phyloP scores from a whole-genome alignment of 2,888 invertebrate genomes.

The Drosophila anomalata region DNA sequence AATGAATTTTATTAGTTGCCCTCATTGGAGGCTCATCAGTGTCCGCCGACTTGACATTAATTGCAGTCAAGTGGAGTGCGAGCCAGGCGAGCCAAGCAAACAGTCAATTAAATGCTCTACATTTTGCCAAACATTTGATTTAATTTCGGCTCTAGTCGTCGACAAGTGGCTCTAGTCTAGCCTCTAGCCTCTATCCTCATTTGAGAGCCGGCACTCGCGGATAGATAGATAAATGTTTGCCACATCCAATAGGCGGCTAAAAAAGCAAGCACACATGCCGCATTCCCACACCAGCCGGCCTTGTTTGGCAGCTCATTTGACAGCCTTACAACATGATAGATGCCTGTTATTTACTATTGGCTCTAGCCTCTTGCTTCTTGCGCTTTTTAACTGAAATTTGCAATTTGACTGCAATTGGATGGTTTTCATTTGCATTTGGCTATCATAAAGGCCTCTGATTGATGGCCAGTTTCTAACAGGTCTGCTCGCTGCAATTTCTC shows the following conservation, averaged over 20 bases:
- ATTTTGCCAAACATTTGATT: conserved; percentile 73
- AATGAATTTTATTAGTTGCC: conserved; percentile 80
- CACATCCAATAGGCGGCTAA: conserved; percentile 13
- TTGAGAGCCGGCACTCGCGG: conserved; percentile 13
- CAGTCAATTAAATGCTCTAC: conserved; percentile 73
- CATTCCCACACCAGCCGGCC: conserved; percentile 64
- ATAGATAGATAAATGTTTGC: conserved; percentile 34
- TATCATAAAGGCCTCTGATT: conserved; percentile 66
- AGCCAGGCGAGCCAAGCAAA: conserved; percentile 6
- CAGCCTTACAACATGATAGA: conserved; percentile 72
- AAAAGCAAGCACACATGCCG: conserved; percentile 55
- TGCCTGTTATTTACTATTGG: conserved; percentile 52
- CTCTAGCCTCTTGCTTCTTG: conserved; percentile 1
- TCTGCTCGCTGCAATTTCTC: conserved; percentile 24
- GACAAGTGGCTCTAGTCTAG: conserved; percentile 4
- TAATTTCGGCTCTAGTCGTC: conserved; percentile 49
- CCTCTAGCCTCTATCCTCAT: not conserved
- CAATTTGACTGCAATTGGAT: conserved; percentile 25
- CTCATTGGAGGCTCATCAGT: conserved; percentile 78
- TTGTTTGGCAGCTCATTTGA: conserved; percentile 67
- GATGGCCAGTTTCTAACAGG: conserved; percentile 33
- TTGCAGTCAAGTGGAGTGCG: conserved; percentile 52
- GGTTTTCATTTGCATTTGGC: conserved; percentile 67
- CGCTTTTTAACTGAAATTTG: conserved; percentile 11
- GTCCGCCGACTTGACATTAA: conserved; percentile 74